Evolutionary conservation across 2,797 vertebrate species (phyloP).

Genomic region (Manis crassicaudata): DNA sequence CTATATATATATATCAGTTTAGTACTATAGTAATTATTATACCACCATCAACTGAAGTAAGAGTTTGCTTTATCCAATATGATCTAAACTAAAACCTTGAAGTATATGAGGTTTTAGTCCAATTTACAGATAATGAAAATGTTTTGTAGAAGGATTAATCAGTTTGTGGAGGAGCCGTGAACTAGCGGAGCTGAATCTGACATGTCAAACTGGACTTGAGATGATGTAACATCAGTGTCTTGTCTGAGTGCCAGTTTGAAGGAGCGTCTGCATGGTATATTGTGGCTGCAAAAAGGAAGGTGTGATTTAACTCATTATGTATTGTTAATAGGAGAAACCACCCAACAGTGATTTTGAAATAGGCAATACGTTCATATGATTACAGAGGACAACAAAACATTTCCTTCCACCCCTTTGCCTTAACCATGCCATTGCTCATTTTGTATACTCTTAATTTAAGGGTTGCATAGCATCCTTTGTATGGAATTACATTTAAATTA

Average conservation of each 20-base stretch:
- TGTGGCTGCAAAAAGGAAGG: not conserved
- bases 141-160: not conserved
- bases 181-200: not conserved
- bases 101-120: not conserved
- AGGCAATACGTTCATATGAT: not conserved
- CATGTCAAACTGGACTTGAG: not conserved
- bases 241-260: not conserved
- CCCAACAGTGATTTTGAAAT: not conserved
- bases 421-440: not conserved
- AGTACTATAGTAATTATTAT: not conserved
- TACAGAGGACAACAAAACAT: not conserved
- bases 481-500: conserved; percentile 25
- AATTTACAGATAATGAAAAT: not conserved
- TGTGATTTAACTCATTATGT: not conserved
- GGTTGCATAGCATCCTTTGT: not conserved
- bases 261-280: not conserved
- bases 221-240: not conserved
- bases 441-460: not conserved
- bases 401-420: not conserved
- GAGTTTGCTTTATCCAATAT: not conserved
- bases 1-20: not conserved
- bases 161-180: not conserved
- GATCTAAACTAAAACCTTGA: not conserved
- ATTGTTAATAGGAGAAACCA: not conserved
- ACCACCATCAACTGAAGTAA: not conserved